A percentile compares a stretch with the other conserved stretches of the same genome.
Evolutionary conservation across 2,888 invertebrate genomes (phyloP).

Genomic region (Melitaea athalia): DNA sequence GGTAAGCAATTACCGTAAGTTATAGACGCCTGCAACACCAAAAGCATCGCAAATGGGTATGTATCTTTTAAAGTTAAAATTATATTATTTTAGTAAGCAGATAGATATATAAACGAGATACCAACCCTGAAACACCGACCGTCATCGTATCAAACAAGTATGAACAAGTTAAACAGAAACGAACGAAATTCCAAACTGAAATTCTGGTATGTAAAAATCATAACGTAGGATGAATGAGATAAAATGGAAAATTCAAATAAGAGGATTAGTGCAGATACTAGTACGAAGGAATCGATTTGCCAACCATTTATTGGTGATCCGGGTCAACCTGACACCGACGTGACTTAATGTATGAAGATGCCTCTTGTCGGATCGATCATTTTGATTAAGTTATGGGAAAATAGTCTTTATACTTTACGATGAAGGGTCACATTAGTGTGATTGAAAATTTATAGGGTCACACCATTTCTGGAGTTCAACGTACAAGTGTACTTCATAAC

Average conservation of each 20-base stretch:
- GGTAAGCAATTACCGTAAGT: too few relatives aligned
- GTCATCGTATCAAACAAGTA: background rate
- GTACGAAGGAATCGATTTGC: conserved; percentile 33
- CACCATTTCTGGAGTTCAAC: background rate
- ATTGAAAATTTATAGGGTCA: background rate
- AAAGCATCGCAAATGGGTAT: too few relatives aligned
- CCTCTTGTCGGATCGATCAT: conserved; percentile 16
- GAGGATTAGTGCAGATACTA: conserved; percentile 21
- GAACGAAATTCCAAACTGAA: background rate
- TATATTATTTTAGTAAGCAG: too few relatives aligned
- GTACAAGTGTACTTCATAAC: background rate
- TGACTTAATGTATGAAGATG: conserved; percentile 24
- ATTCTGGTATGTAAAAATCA: background rate
- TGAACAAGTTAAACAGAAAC: background rate
- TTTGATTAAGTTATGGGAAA: background rate
- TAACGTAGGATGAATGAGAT: conserved; percentile 10
- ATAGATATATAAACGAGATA: background rate
- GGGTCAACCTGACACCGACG: conserved; percentile 33
- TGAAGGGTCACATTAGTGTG: conserved; percentile 5
- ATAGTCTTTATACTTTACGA: background rate
- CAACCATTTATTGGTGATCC: conserved; percentile 30
- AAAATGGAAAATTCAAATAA: conserved; percentile 27
- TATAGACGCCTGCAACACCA: too few relatives aligned
- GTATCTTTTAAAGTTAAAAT: too few relatives aligned
- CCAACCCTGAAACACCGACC: background rate